These are phyloP conservation scores for Ennomos fuscantarius DNA, from an alignment of 2,888 invertebrate species.

Conservation along the genomic window DNA sequence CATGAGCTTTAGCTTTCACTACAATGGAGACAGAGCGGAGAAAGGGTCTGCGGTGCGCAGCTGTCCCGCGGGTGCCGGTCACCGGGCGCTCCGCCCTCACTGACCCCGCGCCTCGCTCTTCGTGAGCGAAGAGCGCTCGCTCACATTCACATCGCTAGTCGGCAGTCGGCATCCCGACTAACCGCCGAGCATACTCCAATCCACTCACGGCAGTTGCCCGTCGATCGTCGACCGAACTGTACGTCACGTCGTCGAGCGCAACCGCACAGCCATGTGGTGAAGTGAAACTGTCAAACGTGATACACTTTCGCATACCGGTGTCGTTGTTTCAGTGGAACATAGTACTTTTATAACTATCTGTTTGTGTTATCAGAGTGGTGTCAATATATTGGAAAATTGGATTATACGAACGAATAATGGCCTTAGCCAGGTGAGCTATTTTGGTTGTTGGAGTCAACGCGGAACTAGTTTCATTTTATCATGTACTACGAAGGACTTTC, in stretches of 20 bases:
- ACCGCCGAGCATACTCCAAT: conserved; percentile 30
- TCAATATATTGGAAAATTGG: conserved; percentile 80
- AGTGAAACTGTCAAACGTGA: conserved; percentile 84
- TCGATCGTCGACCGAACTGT: conserved; percentile 67
- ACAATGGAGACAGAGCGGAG: conserved; percentile 67
- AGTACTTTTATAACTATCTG: conserved; percentile 61
- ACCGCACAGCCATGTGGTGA: conserved; percentile 80
- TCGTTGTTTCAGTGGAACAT: conserved; percentile 58
- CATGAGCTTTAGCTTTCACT: conserved; percentile 68
- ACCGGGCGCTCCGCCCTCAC: conserved; percentile 73
- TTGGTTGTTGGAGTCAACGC: conserved; percentile 83
- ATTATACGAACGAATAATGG: conserved; percentile 84
- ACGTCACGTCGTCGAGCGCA: conserved; percentile 67
- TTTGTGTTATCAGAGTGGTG: conserved; percentile 77
- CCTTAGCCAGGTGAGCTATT: conserved; percentile 85
- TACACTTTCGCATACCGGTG: conserved; percentile 74
- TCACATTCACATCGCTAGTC: conserved; percentile 54
- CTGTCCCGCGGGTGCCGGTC: conserved; percentile 76
- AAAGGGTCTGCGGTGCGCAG: conserved; percentile 80
- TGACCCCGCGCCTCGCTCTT: conserved; percentile 64
- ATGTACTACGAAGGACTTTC: conserved; percentile 76
- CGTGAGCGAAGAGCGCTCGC: conserved; percentile 37
- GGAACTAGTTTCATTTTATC: conserved; percentile 81
- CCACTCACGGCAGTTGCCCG: conserved; percentile 70
- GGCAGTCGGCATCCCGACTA: conserved; percentile 28